A percentile compares a stretch with the other conserved stretches of the same genome.
Evolutionary conservation across 2,888 invertebrate species (phyloP).

Genomic region (Marronus borbonicus): DNA sequence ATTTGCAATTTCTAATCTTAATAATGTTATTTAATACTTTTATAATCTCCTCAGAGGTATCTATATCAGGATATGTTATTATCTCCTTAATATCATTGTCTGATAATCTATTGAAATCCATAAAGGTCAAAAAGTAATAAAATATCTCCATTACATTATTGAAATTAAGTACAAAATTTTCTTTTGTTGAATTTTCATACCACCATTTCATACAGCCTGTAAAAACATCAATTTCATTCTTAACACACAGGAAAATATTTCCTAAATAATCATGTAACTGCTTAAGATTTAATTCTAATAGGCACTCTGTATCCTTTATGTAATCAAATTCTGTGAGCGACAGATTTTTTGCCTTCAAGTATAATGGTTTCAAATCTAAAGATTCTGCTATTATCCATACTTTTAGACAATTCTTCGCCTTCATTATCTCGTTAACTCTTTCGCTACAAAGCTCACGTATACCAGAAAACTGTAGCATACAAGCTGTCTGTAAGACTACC

Average conservation of each 20-base stretch:
- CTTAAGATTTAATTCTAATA: slow-evolving; percentile 63
- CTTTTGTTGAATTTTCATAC: slow-evolving; percentile 60
- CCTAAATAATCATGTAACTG: slow-evolving; percentile 67
- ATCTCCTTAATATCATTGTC: slow-evolving; percentile 62
- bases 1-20: slow-evolving; percentile 54
- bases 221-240: slow-evolving; percentile 66
- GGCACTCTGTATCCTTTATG: slow-evolving; percentile 61
- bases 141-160: slow-evolving; percentile 54
- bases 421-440: slow-evolving; percentile 59
- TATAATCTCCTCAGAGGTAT: slow-evolving; percentile 57
- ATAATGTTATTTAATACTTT: slow-evolving; percentile 60
- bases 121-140: slow-evolving; percentile 62
- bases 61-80: slow-evolving; percentile 61
- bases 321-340: slow-evolving; percentile 63
- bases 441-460: slow-evolving; percentile 63
- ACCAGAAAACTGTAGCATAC: slow-evolving; percentile 68
- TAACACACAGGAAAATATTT: slow-evolving; percentile 62
- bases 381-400: slow-evolving; percentile 65
- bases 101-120: slow-evolving; percentile 62
- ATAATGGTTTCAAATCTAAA: slow-evolving; percentile 62
- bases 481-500: slow-evolving; percentile 66
- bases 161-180: slow-evolving; percentile 15
- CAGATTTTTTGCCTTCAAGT: slow-evolving; percentile 65
- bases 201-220: slow-evolving; percentile 67
- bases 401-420: slow-evolving; percentile 63